Percentiles rank a stretch among this genome's conserved stretches.
These are phyloP conservation scores for Drosophila sordidapex DNA, from an alignment of 2,888 invertebrate species.

Conservation along the genomic window DNA sequence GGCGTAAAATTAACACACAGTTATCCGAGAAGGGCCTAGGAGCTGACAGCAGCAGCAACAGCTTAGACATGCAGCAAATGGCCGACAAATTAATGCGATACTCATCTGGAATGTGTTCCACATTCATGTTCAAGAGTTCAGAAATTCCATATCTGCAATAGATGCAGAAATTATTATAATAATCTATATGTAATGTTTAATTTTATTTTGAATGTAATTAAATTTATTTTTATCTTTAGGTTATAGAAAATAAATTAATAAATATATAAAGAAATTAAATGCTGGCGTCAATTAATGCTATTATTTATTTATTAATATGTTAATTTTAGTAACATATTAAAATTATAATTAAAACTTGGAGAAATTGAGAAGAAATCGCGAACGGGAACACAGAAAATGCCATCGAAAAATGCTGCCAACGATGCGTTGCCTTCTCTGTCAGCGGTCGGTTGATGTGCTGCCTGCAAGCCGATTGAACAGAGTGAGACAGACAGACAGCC, in stretches of 20 bases:
- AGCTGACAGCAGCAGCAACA: constrained; percentile 38
- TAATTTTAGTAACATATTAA: too few relatives aligned
- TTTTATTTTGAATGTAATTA: not conserved
- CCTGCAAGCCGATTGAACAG: constrained; percentile 24
- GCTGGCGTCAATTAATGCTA: too few relatives aligned
- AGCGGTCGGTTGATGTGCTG: constrained; percentile 62
- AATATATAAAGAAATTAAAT: not conserved
- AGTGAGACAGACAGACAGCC: constrained; percentile 5
- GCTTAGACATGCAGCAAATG: constrained; percentile 67
- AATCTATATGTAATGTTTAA: not conserved
- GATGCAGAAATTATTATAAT: not conserved
- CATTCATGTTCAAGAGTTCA: not conserved
- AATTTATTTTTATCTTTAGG: not conserved
- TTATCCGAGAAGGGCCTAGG: constrained; percentile 40
- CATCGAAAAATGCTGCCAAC: constrained; percentile 26
- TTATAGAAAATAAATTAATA: not conserved
- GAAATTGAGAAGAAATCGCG: constrained; percentile 3
- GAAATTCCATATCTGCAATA: not conserved
- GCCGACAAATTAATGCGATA: constrained; percentile 52
- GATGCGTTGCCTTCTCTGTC: constrained; percentile 26
- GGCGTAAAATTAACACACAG: constrained; percentile 74
- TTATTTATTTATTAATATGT: too few relatives aligned
- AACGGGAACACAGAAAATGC: constrained; percentile 22
- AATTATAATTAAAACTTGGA: not conserved
- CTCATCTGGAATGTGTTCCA: constrained; percentile 26